Evolutionary conservation across 2,797 vertebrate genomes (phyloP), one percentile per base, ranked within the genome.

Genomic region (Pipistrellus pipistrellus): DNA sequence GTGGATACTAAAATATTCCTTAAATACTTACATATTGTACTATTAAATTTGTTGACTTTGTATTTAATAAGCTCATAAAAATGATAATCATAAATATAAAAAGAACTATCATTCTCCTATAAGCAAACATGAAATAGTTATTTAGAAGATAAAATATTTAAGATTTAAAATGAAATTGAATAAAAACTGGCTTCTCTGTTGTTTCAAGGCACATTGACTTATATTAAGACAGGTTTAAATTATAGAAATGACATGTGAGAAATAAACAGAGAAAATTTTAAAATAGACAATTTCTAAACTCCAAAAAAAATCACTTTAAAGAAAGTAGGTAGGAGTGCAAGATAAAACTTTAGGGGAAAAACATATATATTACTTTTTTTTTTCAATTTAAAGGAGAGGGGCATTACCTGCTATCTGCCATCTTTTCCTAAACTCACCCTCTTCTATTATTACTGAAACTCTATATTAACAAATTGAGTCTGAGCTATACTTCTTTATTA

Each of bases 111-210:
- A 38, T 80, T 75, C 4, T 53, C 87, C 55, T 44, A 30, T 13
- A 71, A 89, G 46, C 11, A 87, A 48, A 91, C 88, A 55, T 75
- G 2, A 90, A 6, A 35, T 30, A 62, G 4, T 38, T 78, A 68
- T 84, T 69, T 83, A 72, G 35, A 94, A 90, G 9, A 75, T 46
- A 0, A 90, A 38, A 88, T 82, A 75, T 62, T 91, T 88, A 13
- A 81, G 66, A 77, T 81, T 62, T 62, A 62, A 30, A 78, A 38
- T 59, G 1, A 2, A 1, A 66, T 44, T 71, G 7, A 85, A 59
- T 71, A 3, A 51, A 44, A 94, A 51, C 9, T 75, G 6, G 44
- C 2, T 90, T 82, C 17, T 38, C 27, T 83, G 6, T 62, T 46
- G 2, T 57, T 32, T 3, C 30, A 32, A 55, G 17, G 6, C 20